These are phyloP conservation scores for Orchestia grillus DNA, from an alignment of 1,140 invertebrate species.

Conservation along the genomic window DNA sequence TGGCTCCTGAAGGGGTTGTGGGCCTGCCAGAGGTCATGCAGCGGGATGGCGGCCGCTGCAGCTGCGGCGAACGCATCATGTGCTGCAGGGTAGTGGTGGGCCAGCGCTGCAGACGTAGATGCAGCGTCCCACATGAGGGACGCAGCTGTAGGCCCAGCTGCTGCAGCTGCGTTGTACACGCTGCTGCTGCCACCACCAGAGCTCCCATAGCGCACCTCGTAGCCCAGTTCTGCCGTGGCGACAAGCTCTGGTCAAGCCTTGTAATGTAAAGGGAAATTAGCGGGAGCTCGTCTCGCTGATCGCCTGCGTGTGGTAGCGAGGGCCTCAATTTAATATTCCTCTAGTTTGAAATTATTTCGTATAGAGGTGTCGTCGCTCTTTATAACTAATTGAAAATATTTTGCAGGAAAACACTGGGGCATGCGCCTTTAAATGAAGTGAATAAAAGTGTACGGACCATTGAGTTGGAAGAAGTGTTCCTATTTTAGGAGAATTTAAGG, in stretches of 20 bases:
- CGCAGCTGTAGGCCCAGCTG: conserved; percentile 51
- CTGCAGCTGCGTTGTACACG: background rate
- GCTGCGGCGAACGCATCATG: conserved; percentile 68
- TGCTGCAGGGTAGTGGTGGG: conserved; percentile 67
- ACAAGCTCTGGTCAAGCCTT: background rate
- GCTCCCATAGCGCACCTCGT: conserved; percentile 67
- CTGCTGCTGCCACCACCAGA: conserved; percentile 63
- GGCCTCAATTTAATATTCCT: no score
- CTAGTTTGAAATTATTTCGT: no score
- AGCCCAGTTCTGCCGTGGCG: conserved; percentile 65
- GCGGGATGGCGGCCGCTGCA: conserved; percentile 65
- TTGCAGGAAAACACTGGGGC: no score
- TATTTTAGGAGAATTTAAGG: no score
- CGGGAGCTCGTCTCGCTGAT: background rate
- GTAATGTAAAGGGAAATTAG: no score
- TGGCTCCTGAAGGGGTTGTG: conserved; percentile 64
- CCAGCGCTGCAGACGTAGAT: conserved; percentile 58
- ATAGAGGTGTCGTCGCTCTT: no score
- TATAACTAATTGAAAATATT: no score
- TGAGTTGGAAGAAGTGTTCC: no score
- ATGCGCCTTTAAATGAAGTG: no score
- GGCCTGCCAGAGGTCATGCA: conserved; percentile 64
- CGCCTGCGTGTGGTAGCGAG: no score
- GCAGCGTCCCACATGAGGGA: conserved; percentile 65
- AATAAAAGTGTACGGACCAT: no score